Base-by-base conservation (phyloP, 2,888 invertebrate species). In the Lampropteryx suffumata region DNA sequence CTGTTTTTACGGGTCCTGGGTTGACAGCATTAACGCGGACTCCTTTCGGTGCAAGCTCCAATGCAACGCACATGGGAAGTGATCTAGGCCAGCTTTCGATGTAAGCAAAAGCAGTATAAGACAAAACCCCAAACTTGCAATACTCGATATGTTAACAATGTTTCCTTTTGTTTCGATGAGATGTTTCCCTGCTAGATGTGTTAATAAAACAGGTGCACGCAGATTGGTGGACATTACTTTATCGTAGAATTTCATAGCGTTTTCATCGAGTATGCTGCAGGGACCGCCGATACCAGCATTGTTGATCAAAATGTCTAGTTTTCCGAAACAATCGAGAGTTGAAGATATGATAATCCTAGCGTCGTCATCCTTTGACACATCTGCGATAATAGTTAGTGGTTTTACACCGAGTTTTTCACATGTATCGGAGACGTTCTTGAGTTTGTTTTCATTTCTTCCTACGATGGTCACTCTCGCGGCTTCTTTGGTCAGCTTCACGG, bases 21-120 rank as follows among this genome's bases (percentile, higher is more conserved):
- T 96, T 96, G 0, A 97, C 95, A 36, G 93, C 90, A 79, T 97
- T 97, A 0, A 95, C 96, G 39, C 97, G 89, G 0, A 97, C 95
- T 51, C 93, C 92, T 68, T 94, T 93, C 0, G 90, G 55, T 24
- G 94, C 95, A 33, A 96, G 81, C 64, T 95, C 97, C 26, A 98
- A 79, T 1, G 98, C 97, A 3, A 93, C 88, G 72, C 96, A 96
- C 65, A 94, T 0, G 98, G 97, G 60, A 98, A 93, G 73, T 98
- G 97, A 84, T 98, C 97, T 8, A 98, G 76, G 2, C 57, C 71
- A 3, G 73, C 72, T 29, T 73, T 73, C 0, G 73, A 70, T 54
- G 26, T 73, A 72, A 4, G 70, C 40, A 33, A 61, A 66, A 32
- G 7, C 1, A 2, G 2, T 40, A 17, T 27, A 40, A 2, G n/a